Base-by-base conservation (phyloP, 2,888 invertebrate genomes). In the Belgica antarctica region DNA sequence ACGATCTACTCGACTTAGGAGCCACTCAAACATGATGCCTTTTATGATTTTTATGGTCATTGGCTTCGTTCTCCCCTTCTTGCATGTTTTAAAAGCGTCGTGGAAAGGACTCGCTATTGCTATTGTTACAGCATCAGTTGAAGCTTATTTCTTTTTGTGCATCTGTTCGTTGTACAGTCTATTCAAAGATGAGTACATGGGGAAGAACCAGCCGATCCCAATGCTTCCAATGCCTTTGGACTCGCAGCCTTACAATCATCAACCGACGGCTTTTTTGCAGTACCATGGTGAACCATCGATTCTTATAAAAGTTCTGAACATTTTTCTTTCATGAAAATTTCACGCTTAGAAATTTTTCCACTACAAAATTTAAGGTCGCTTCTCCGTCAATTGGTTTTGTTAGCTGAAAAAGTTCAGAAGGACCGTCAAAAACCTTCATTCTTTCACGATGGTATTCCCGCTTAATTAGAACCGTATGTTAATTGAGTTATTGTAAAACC, bases 81-180 rank as follows among this genome's bases (percentile, higher is more conserved):
- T 66, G 1, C 19, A 41, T 27, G 5, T 61, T 25, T 28, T 61
- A n/a, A 2, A 2, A 4, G 10, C 15, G 2, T 2, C 12, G 7
- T 3, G 12, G 8, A 28, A 7, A 12, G 27, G 25, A 46, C n/a
- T 66, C 1, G 17, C 10, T 27, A 7, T n/a, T 10, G 28, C 65
- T 10, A 27, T 66, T 12, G 0, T 66, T 3, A 27, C 24, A 8
- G 12, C 47, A 19, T 2, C 8, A 4, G 1, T 66, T 15, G n/a
- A 12, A 27, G 10, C 27, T 15, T 66, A 66, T 19, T 66, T 66
- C 47, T 66, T 66, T 28, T 10, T 66, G 2, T 66, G 65, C 47
- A 47, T 66, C 22, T 66, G 47, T 10, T 66, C 65, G 7, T 28
- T 66, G 8, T 66, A 66, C 27, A 25, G 28, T 0, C 46, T 15